Conservation (phyloP, 2,797 vertebrate genomes). For the Brachymystax lenok region DNA sequence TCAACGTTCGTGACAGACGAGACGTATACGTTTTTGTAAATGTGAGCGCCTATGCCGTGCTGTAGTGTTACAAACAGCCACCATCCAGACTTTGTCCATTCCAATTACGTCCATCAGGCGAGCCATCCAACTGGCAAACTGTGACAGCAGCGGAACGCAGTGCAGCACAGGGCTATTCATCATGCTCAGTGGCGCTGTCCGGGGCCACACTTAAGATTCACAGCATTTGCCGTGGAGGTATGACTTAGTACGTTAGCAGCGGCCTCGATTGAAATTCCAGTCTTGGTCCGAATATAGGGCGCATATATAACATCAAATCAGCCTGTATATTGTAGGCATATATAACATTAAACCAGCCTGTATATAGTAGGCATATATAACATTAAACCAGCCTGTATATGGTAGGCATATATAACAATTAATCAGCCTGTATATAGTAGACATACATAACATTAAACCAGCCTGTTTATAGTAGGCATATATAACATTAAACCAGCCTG, state of each 20-base stretch:
- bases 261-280: constrained; percentile 38
- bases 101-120: constrained; percentile 23
- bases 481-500: too few species aligned
- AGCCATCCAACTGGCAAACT: constrained; percentile 14
- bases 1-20: too few species aligned
- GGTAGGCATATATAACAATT: too few species aligned
- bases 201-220: constrained; percentile 15
- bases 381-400: too few species aligned
- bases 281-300: constrained; percentile 11
- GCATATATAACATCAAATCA: constrained; percentile 3
- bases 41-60: background rate
- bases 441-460: too few species aligned
- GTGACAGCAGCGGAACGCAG: constrained; percentile 22
- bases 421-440: too few species aligned
- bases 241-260: constrained; percentile 8
- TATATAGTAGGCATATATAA: too few species aligned
- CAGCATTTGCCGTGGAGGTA: background rate
- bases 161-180: constrained; percentile 33
- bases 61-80: constrained; percentile 16
- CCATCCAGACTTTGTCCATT: constrained; percentile 20
- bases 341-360: too few species aligned
- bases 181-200: constrained; percentile 25
- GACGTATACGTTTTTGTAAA: too few species aligned
- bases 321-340: too few species aligned
- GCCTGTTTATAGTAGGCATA: too few species aligned